Percentiles rank a stretch among this genome's conserved stretches.
Conservation (phyloP, 2,888 invertebrate species). For the Eupithecia pulchellata region DNA sequence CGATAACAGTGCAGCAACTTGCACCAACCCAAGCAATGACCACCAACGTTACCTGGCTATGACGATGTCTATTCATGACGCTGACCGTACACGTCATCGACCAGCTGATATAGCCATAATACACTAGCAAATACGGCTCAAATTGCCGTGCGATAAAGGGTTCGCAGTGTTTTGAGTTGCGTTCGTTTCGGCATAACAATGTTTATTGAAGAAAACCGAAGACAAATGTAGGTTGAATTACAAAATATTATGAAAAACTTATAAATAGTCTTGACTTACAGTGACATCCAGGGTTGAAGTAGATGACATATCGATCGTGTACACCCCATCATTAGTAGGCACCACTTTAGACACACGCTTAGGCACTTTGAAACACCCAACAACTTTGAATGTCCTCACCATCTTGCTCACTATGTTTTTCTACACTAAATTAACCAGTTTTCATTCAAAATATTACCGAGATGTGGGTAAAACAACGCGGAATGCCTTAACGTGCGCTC, state of each 20-base stretch:
- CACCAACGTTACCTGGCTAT: neutral
- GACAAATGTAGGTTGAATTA: neutral
- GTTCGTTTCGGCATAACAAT: neutral
- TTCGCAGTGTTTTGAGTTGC: conserved; percentile 3
- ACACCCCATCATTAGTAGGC: conserved; percentile 69
- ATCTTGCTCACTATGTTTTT: conserved; percentile 51
- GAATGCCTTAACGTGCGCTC: conserved; percentile 63
- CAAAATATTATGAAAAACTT: neutral
- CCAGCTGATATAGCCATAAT: conserved; percentile 28
- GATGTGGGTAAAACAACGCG: conserved; percentile 23
- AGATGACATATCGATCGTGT: conserved; percentile 74
- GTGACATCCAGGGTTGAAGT: conserved; percentile 74
- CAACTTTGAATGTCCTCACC: conserved; percentile 74
- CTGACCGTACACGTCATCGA: conserved; percentile 23
- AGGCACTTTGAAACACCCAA: conserved; percentile 71
- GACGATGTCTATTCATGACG: conserved; percentile 5
- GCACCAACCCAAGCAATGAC: no score
- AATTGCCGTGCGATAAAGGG: neutral
- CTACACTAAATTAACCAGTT: conserved; percentile 46
- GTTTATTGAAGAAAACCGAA: neutral
- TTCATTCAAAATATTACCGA: conserved; percentile 43
- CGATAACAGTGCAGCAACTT: neutral
- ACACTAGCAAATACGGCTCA: conserved; percentile 16
- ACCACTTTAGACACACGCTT: conserved; percentile 70
- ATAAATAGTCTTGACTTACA: conserved; percentile 58